Conservation (phyloP, 1,140 invertebrate genomes). For the Bombus vancouverensis region DNA sequence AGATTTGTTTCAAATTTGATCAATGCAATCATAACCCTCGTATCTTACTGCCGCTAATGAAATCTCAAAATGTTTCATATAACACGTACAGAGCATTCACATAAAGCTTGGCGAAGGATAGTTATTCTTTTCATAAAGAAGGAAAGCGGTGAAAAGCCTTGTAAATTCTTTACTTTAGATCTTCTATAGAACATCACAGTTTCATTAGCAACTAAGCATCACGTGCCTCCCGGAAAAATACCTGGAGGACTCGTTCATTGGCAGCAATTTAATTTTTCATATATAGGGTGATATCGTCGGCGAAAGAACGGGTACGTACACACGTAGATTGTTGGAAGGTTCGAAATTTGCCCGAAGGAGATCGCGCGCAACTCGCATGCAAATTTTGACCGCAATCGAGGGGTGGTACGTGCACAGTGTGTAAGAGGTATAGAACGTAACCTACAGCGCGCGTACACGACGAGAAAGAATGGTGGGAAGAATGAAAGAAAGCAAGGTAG, state of each 20-base stretch:
- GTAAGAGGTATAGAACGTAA: background rate
- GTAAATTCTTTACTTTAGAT: background rate
- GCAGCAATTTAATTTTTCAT: background rate
- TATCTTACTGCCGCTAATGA: no score
- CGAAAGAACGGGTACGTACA: background rate
- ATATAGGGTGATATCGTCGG: background rate
- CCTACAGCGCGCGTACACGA: background rate
- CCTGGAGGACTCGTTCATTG: background rate
- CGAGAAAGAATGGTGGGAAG: background rate
- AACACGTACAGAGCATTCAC: no score
- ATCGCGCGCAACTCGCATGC: conserved; percentile 45
- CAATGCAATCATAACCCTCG: no score
- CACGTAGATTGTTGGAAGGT: conserved; percentile 34
- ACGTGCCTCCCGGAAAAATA: background rate
- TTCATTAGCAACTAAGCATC: no score
- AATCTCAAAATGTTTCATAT: no score
- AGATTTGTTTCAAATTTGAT: no score
- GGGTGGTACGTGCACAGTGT: conserved; percentile 28
- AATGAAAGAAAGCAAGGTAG: background rate
- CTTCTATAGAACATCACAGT: background rate
- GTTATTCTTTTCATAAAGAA: background rate
- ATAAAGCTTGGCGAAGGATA: background rate
- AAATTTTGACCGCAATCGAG: conserved; percentile 56
- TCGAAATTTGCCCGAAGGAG: conserved; percentile 50
- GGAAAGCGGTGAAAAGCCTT: background rate